A percentile compares a stretch with the other conserved stretches of the same genome.
Evolutionary conservation across 2,888 invertebrate genomes (phyloP).

Genomic region (Trimorus sp.): DNA sequence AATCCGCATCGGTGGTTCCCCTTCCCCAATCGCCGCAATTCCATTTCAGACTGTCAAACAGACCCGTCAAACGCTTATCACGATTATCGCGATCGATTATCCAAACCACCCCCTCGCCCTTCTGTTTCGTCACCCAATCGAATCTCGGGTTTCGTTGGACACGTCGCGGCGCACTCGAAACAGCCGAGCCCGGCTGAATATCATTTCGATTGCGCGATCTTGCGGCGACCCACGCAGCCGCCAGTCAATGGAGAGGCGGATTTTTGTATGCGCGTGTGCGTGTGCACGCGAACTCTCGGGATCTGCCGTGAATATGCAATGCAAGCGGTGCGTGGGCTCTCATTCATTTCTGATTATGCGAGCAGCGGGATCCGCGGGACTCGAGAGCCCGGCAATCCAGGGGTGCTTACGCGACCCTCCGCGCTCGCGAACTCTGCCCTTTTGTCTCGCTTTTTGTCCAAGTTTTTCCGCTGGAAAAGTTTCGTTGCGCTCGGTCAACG

Average conservation of each 20-base stretch:
- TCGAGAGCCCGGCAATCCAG: constrained; percentile 26
- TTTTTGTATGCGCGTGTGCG: constrained; percentile 34
- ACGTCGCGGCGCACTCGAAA: too few relatives aligned
- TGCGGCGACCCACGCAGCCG: constrained; percentile 39
- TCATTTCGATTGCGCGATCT: constrained; percentile 41
- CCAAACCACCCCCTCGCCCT: too few relatives aligned
- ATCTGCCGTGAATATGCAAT: constrained; percentile 42
- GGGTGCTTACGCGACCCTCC: constrained; percentile 29
- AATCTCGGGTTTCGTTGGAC: too few relatives aligned
- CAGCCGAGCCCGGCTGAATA: constrained; percentile 26
- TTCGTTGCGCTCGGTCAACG: too few relatives aligned
- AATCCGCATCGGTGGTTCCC: too few relatives aligned
- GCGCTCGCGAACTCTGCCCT: not conserved
- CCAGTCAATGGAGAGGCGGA: constrained; percentile 39
- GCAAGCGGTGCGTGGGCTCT: constrained; percentile 44
- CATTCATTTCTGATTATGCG: constrained; percentile 60
- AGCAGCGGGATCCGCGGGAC: constrained; percentile 42
- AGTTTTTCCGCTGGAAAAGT: too few relatives aligned
- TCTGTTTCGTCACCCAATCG: too few relatives aligned
- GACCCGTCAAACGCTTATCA: too few relatives aligned
- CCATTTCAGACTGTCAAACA: too few relatives aligned
- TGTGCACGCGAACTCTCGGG: constrained; percentile 32
- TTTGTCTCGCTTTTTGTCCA: not conserved
- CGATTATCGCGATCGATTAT: too few relatives aligned
- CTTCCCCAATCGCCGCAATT: too few relatives aligned